Evolutionary conservation across 2,888 invertebrate genomes (phyloP).

Genomic region (Elmis aenea): DNA sequence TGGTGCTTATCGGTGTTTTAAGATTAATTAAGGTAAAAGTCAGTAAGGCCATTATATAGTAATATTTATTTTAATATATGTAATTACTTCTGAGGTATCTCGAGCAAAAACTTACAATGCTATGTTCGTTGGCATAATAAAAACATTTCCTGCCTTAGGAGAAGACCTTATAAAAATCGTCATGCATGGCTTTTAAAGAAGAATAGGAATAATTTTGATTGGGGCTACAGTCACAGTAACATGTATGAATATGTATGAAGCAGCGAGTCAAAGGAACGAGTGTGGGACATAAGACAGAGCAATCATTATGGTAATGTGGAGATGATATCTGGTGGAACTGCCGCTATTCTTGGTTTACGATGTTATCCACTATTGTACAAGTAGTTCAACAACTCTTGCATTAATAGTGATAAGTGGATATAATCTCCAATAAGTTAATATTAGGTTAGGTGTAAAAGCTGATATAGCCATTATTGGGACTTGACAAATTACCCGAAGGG

Average conservation of each 20-base stretch:
- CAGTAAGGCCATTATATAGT: no score
- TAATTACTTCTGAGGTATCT: no score
- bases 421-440: no score
- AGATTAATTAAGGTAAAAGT: no score
- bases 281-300: slow-evolving; percentile 28
- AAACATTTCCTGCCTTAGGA: no score
- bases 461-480: no score
- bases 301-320: slow-evolving; percentile 27
- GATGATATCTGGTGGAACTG: slow-evolving; percentile 25
- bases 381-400: slow-evolving; percentile 21
- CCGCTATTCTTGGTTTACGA: slow-evolving; percentile 22
- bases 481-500: no score
- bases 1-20: no score
- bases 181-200: slow-evolving; percentile 17
- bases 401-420: slow-evolving; percentile 14
- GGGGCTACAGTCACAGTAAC: slow-evolving; percentile 17
- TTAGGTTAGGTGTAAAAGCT: no score
- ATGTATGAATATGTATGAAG: slow-evolving; percentile 25
- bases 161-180: slow-evolving; percentile 4
- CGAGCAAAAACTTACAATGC: no score
- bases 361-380: slow-evolving; percentile 18
- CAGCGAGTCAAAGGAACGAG: slow-evolving; percentile 27
- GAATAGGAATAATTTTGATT: slow-evolving; percentile 20
- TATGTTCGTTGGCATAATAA: no score
- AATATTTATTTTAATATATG: no score